A percentile compares a stretch with the other conserved stretches of the same genome.
Evolutionary conservation across 2,888 invertebrate species (phyloP).

Genomic region (Polymixis lichenea): DNA sequence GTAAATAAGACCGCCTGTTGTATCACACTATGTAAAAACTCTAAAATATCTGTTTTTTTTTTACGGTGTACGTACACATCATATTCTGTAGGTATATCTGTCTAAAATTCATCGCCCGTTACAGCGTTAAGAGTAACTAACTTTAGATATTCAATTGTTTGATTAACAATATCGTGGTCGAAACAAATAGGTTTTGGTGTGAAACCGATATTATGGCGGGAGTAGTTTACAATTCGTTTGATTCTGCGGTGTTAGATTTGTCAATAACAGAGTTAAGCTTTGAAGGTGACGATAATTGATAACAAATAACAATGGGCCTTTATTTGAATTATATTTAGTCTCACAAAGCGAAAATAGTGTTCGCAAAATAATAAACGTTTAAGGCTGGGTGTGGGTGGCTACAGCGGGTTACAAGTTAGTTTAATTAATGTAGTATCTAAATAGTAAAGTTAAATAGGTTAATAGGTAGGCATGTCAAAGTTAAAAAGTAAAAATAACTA

Average conservation of each 20-base stretch:
- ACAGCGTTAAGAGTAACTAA: constrained; percentile 1
- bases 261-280: constrained; percentile 52
- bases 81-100: neutral
- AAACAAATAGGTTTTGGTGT: constrained; percentile 50
- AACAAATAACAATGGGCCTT: constrained; percentile 38
- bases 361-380: neutral
- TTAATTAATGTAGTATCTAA: neutral
- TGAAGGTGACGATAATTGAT: constrained; percentile 50
- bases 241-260: constrained; percentile 45
- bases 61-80: neutral
- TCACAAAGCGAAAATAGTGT: constrained; percentile 18
- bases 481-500: too few species aligned
- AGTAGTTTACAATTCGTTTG: constrained; percentile 46
- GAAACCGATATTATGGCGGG: constrained; percentile 49
- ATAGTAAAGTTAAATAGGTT: too few species aligned
- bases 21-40: neutral
- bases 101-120: neutral
- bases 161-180: constrained; percentile 58
- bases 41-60: neutral
- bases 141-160: constrained; percentile 39
- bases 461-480: too few species aligned
- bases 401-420: neutral
- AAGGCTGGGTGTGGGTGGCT: neutral
- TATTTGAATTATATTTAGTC: constrained; percentile 23
- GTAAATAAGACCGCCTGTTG: neutral